These are phyloP conservation scores for Mantis religiosa DNA, from an alignment of 2,888 invertebrate species.

Conservation along the genomic window DNA sequence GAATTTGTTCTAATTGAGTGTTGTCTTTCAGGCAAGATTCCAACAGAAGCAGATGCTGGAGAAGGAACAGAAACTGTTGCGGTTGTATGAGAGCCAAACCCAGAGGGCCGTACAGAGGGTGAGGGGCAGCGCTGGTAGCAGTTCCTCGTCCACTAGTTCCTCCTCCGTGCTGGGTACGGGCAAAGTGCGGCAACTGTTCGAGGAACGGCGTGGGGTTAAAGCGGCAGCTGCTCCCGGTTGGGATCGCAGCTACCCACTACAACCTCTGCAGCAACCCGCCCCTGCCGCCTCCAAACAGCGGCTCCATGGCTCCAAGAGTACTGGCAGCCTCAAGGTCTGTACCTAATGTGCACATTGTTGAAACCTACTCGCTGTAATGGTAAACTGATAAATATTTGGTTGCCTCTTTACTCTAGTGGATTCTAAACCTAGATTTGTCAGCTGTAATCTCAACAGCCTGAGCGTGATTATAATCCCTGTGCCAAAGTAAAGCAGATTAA, in stretches of 20 bases:
- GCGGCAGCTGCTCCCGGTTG: conserved; percentile 33
- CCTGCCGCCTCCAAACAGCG: not conserved
- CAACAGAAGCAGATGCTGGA: conserved; percentile 79
- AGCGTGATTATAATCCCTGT: too few relatives aligned
- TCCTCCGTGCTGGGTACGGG: conserved; percentile 29
- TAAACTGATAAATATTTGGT: too few relatives aligned
- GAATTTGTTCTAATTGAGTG: too few relatives aligned
- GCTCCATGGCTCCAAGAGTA: not conserved
- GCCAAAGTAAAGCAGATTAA: too few relatives aligned
- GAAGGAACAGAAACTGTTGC: conserved; percentile 71
- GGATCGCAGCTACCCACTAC: conserved; percentile 76
- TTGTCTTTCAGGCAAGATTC: conserved; percentile 64
- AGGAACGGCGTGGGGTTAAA: conserved; percentile 58
- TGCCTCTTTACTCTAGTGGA: too few relatives aligned
- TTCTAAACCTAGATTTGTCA: too few relatives aligned
- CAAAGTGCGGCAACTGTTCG: conserved; percentile 81
- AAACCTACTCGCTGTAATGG: not conserved
- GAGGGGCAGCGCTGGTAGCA: conserved; percentile 47
- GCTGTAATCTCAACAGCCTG: too few relatives aligned
- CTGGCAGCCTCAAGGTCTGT: not conserved
- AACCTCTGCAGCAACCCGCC: conserved; percentile 57
- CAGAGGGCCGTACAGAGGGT: conserved; percentile 60
- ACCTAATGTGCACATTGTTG: not conserved
- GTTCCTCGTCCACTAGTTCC: conserved; percentile 34
- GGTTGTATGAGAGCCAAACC: conserved; percentile 65